These are phyloP conservation scores for Ichneumoninae sp. DNA, from an alignment of 2,888 invertebrate species.

Conservation along the genomic window DNA sequence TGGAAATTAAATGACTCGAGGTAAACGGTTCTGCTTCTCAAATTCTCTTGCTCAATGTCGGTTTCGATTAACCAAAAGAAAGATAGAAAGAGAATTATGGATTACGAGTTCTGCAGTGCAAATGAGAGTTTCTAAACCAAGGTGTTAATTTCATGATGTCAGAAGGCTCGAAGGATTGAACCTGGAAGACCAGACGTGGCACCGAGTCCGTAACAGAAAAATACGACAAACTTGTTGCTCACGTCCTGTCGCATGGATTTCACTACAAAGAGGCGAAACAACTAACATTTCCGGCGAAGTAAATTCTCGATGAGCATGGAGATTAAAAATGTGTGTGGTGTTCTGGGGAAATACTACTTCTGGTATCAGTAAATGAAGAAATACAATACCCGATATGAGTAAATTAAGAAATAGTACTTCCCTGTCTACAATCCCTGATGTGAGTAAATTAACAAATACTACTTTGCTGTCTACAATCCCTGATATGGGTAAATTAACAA, in stretches of 20 bases:
- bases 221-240: background rate
- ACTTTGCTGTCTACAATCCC: background rate
- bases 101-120: background rate
- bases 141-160: background rate
- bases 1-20: slow-evolving; percentile 46
- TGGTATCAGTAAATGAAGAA: background rate
- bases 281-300: too few species aligned
- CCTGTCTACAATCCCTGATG: background rate
- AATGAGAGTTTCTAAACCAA: background rate
- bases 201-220: background rate
- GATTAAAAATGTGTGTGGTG: background rate
- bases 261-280: background rate
- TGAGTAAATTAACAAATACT: too few species aligned
- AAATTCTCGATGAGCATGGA: background rate
- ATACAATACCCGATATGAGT: too few species aligned
- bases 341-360: background rate
- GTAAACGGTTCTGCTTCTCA: background rate
- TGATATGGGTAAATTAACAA: too few species aligned
- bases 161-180: background rate
- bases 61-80: slow-evolving; percentile 1
- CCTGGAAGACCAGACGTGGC: too few species aligned
- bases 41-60: background rate
- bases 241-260: background rate
- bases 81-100: background rate
- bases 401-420: background rate